Evolutionary conservation across 2,113 vertebrate species (phyloP).

Genomic region (Dryoscopus gambensis): DNA sequence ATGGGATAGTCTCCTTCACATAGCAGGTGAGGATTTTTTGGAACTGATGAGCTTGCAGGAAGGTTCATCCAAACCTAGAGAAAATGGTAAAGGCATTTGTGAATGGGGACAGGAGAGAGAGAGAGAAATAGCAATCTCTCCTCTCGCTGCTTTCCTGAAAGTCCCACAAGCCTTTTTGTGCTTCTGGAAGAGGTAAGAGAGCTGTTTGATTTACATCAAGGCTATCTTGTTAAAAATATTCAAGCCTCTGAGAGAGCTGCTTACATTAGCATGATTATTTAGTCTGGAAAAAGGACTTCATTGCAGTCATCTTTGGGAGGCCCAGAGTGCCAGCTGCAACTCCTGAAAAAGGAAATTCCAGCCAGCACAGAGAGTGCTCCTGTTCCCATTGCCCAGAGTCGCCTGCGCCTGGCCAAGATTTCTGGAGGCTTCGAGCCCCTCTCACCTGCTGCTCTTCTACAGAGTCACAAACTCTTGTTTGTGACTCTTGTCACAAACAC

Average conservation of each 20-base stretch:
- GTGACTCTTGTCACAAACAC: not conserved
- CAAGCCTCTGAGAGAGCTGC: not conserved
- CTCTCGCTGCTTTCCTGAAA: not conserved
- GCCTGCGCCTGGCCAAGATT: not conserved
- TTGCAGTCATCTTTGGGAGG: not conserved
- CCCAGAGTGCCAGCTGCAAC: not conserved
- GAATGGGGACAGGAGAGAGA: not conserved
- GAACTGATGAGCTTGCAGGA: not conserved
- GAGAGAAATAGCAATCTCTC: not conserved
- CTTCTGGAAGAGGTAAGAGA: conserved; percentile 4
- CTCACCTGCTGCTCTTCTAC: not conserved
- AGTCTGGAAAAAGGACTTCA: conserved; percentile 16
- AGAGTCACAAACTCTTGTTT: not conserved
- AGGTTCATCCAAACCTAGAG: not conserved
- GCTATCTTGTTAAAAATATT: conserved; percentile 32
- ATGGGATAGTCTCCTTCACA: not conserved
- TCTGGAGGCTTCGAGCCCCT: not conserved
- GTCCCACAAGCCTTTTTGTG: not conserved
- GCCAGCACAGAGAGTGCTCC: not conserved
- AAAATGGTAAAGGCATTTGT: not conserved
- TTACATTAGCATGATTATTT: conserved; percentile 34
- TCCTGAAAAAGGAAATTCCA: conserved; percentile 35
- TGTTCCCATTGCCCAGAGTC: not conserved
- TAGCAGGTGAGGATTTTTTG: not conserved
- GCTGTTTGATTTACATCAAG: not conserved